Evolutionary conservation across 1,140 invertebrate genomes (phyloP), one percentile per base, ranked within the genome.

Genomic region (Pararge aegeria): DNA sequence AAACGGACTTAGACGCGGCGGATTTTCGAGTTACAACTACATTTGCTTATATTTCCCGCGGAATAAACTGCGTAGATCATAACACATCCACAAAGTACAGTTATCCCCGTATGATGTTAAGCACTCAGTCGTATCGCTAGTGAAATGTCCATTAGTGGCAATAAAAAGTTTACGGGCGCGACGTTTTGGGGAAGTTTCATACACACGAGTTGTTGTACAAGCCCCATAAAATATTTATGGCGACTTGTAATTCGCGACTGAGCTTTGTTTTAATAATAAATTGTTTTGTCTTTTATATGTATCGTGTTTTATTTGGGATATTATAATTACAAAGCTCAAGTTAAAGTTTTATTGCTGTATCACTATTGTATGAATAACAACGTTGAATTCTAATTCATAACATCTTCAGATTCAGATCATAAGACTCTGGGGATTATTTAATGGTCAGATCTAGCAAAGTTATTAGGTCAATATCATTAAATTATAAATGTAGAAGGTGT

Each of bases 171-270:
- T 46, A 62, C 34, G 48, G 9, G n/a, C 13, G n/a, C 38, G 48
- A 46, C 24, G 46, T 51, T 52, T 37, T 42, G 48, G 29, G 49
- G 57, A 24, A 27, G 49, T 34, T 55, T 52, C 29, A 56, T 52
- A 55, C 60, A 62, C 48, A 46, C 37, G 53, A 55, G 42, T 61
- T 61, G 44, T n/a, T 44, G 18, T 51, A 44, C n/a, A 12, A 20
- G 54, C 54, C n/a, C n/a, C 10, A 62, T 62, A 18, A 56, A 62
- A 62, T 62, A 62, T 62, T 56, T 62, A 62, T 37, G 53, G 20
- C 48, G 38, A 19, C 21, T 38, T 52, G 37, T 58, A 46, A 37
- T 55, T 55, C 42, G 19, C 53, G 16, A 15, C 20, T 19, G 16
- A 54, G 27, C 42, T 48, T 54, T 34, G 42, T 53, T 34, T 60